A percentile compares a stretch with the other conserved stretches of the same genome.
These are phyloP conservation scores for Nyleta sp. DNA, from an alignment of 2,888 invertebrate species.

Conservation along the genomic window DNA sequence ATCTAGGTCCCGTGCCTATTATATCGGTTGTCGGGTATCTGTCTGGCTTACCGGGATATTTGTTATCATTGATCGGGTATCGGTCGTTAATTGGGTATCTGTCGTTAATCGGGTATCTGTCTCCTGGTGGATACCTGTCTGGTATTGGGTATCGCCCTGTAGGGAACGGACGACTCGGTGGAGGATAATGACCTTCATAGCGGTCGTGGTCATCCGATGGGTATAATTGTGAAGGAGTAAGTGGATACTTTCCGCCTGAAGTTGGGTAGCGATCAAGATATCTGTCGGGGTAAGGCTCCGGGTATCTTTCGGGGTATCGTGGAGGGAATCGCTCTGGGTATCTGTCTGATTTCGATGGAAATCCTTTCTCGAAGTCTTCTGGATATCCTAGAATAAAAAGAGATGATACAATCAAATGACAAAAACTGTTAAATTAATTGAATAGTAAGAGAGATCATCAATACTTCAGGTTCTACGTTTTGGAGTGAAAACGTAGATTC, in stretches of 20 bases:
- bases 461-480: too few species aligned
- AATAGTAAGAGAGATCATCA: too few species aligned
- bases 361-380: conserved; percentile 77
- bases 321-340: conserved; percentile 70
- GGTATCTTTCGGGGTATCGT: conserved; percentile 70
- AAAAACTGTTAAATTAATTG: too few species aligned
- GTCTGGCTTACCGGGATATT: conserved; percentile 81
- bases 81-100: conserved; percentile 79
- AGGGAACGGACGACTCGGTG: conserved; percentile 74
- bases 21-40: conserved; percentile 77
- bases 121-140: conserved; percentile 69
- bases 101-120: conserved; percentile 72
- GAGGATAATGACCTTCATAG: conserved; percentile 77
- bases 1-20: conserved; percentile 57
- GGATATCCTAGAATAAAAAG: conserved; percentile 74
- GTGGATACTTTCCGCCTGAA: conserved; percentile 70
- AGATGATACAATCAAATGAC: too few species aligned
- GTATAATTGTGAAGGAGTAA: conserved; percentile 54
- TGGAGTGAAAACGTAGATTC: too few species aligned
- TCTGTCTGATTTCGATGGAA: conserved; percentile 66
- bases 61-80: conserved; percentile 81
- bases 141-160: conserved; percentile 36
- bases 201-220: conserved; percentile 77
- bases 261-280: conserved; percentile 69
- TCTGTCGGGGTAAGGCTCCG: conserved; percentile 69